Evolutionary conservation across 1,140 invertebrate genomes (phyloP), one percentile per base, ranked within the genome.

Genomic region (Cylas formicarius): DNA sequence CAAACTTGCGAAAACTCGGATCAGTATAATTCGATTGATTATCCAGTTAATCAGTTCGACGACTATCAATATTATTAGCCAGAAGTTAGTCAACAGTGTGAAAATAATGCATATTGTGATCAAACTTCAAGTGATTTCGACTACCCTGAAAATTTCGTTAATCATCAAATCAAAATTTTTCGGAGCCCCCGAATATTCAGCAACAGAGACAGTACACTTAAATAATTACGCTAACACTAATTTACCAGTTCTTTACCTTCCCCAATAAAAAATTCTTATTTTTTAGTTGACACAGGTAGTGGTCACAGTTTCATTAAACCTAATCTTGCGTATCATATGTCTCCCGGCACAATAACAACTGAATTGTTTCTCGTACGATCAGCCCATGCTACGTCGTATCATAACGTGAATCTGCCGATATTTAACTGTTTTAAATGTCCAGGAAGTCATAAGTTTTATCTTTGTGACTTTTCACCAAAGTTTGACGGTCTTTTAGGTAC

Each of bases 231-330:
- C 11, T 24, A 9, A 35, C 26, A 35, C 18, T n/a, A 14, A 17
- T 35, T 19, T 24, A 11, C 31, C 20, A 26, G 32, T 34, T 10
- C 1, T 44, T 18, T 18, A 17, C 17, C 5, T 42, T n/a, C n/a
- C 5, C 18, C 27, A 19, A 20, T 36, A 41, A 22, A 48, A 14
- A 39, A 48, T 16, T 20, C 45, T 34, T 33, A 48, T 4, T 53
- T 53, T 37, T 35, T 53, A 29, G 42, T 53, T 16, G 40, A 49
- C 26, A 53, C 46, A 16, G 45, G 42, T n/a, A 49, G 46, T 32
- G 27, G 26, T 26, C 34, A 18, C 44, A 23, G n/a, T 21, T 42
- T 53, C 19, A 53, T 49, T 31, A 40, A 41, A 6, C 47, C 41
- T 0, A 9, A 50, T 9, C 21, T 50, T 9, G 41, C 47, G 8